Conservation (phyloP, 2,888 invertebrate genomes). For the Chrysolina haemoptera region DNA sequence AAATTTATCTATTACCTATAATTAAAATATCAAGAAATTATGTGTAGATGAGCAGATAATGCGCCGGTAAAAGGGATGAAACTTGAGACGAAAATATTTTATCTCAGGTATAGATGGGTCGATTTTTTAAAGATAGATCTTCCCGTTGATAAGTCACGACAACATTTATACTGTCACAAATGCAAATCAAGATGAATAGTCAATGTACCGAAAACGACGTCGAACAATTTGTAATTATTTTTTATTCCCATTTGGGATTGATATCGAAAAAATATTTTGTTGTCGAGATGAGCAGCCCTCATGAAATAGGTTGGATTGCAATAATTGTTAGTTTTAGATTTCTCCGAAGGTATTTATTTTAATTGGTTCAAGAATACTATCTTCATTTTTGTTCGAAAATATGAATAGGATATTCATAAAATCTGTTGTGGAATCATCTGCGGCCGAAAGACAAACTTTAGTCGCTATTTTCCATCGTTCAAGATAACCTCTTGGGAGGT, state of each 20-base stretch:
- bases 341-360: too few species aligned
- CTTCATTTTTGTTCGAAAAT: too few species aligned
- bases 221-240: constrained; percentile 20
- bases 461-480: too few species aligned
- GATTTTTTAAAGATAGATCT: constrained; percentile 44
- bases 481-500: too few species aligned
- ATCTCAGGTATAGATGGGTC: constrained; percentile 43
- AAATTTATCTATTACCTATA: not conserved
- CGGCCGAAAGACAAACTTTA: too few species aligned
- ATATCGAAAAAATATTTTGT: too few species aligned
- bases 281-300: too few species aligned
- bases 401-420: too few species aligned
- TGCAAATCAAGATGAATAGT: constrained; percentile 30
- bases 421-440: too few species aligned
- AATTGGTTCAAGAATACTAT: too few species aligned
- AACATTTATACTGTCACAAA: constrained; percentile 35
- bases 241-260: not conserved
- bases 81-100: constrained; percentile 43
- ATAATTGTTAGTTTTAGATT: too few species aligned
- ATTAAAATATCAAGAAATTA: constrained; percentile 19
- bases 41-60: constrained; percentile 29
- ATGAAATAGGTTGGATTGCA: too few species aligned
- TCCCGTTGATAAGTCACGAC: constrained; percentile 30
- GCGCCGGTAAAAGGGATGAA: constrained; percentile 35
- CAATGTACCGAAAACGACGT: constrained; percentile 19